These are phyloP conservation scores for Alloscopus bannaensis DNA, from an alignment of 2,888 invertebrate genomes.

Conservation along the genomic window DNA sequence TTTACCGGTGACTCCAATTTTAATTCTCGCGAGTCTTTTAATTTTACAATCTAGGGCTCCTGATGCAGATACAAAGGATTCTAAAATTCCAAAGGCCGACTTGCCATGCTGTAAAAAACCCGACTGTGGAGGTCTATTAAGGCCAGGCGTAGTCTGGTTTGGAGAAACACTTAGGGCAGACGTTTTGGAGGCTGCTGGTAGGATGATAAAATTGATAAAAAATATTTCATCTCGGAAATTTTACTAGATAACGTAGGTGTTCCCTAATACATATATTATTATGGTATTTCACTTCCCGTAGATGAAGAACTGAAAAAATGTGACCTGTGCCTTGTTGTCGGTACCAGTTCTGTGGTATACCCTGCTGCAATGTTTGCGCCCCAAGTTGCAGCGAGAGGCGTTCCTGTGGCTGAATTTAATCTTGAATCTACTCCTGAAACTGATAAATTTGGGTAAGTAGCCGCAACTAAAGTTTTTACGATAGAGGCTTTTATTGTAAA, in stretches of 20 bases:
- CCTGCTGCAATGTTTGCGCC: slow-evolving; percentile 93
- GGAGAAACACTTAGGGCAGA: slow-evolving; percentile 84
- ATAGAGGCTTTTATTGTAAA: neutral
- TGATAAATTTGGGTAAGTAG: slow-evolving; percentile 76
- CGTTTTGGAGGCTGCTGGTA: slow-evolving; percentile 81
- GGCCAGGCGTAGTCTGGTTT: slow-evolving; percentile 93
- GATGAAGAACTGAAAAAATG: slow-evolving; percentile 82
- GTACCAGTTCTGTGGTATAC: slow-evolving; percentile 91
- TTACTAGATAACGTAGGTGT: too few relatives aligned
- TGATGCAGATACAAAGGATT: slow-evolving; percentile 78
- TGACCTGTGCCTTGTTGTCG: slow-evolving; percentile 88
- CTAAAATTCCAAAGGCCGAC: slow-evolving; percentile 80
- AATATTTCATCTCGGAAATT: too few relatives aligned
- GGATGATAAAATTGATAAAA: neutral
- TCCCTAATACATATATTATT: too few relatives aligned
- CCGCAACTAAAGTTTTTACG: neutral
- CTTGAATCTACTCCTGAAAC: slow-evolving; percentile 79
- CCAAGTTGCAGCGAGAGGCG: slow-evolving; percentile 83
- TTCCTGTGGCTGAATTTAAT: slow-evolving; percentile 87
- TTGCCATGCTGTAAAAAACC: slow-evolving; percentile 82
- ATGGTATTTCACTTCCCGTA: slow-evolving; percentile 74
- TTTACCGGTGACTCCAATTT: neutral
- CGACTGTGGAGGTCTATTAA: slow-evolving; percentile 82
- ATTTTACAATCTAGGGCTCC: slow-evolving; percentile 79
- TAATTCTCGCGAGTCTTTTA: neutral